A percentile compares a stretch with the other conserved stretches of the same genome.
Evolutionary conservation across 1,140 invertebrate species (phyloP).

Genomic region (Brachionus koreanus): DNA sequence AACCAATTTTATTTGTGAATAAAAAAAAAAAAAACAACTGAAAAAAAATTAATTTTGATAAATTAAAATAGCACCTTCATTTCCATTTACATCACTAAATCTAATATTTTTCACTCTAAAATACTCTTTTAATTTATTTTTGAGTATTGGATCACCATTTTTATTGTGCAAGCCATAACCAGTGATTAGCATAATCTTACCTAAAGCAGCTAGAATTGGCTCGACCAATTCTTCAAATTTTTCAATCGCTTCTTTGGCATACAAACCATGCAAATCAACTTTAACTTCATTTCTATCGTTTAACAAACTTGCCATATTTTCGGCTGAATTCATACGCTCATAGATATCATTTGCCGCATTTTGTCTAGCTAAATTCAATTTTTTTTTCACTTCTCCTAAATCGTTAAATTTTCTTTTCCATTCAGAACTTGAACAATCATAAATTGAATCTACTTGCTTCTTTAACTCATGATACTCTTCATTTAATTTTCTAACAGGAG

Average conservation of each 20-base stretch:
- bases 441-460: neutral
- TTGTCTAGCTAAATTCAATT: neutral
- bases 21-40: too few relatives aligned
- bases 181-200: neutral
- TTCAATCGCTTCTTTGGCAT: neutral
- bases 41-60: neutral
- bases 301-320: neutral
- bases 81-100: neutral
- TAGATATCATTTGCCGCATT: neutral
- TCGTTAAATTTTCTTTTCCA: neutral
- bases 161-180: neutral
- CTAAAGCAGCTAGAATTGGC: neutral
- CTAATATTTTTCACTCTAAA: neutral
- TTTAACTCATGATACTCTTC: neutral
- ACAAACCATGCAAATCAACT: neutral
- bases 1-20: too few relatives aligned
- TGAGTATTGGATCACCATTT: neutral
- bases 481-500: neutral
- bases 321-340: neutral
- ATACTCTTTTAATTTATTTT: neutral
- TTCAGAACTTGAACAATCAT: neutral
- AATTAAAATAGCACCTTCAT: neutral
- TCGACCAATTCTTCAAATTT: neutral
- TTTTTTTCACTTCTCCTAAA: neutral
- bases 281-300: neutral